Base-by-base conservation (phyloP, 1,140 invertebrate species). In the Eueides isabella region DNA sequence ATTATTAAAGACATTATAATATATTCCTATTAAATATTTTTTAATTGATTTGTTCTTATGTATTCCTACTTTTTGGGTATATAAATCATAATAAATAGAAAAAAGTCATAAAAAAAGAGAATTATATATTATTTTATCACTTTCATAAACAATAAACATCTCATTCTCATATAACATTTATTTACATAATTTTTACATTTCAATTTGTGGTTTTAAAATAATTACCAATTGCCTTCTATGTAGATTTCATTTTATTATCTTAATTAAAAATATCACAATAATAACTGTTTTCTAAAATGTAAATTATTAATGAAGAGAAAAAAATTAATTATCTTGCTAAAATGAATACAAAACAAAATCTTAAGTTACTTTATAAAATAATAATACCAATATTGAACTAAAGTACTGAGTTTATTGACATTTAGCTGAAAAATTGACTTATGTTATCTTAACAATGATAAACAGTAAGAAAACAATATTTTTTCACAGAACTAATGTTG, bases 391-490 rank as follows among this genome's bases (percentile, higher is more conserved):
- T 55, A 26, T 6, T 55, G 9, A 26, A 9, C 19, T 55, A 7
- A 55, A 5, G 11, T 9, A 11, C 19, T 26, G n/a, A 11, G 4
- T 55, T 23, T 19, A 55, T 9, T 55, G 48, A 55, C 19, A 55
- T 55, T 6, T 12, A 55, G 48, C 19, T 55, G 48, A 55, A 26
- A 55, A 55, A 23, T 55, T 55, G 48, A 55, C 48, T 55, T 55
- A 26, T 55, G 41, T 55, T 55, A 55, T 55, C 48, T 26, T 55
- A 9, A 55, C 1, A 55, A 7, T 55, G 48, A 55, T 55, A 55
- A 55, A 55, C n/a, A 55, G 6, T 55, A 55, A 14, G 9, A 55
- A 55, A 26, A 23, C 23, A 55, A 55, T 55, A 11, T 12, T 23
- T 26, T 9, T 55, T 19, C 23, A 55, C 4, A 55, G 16, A 16